These are phyloP conservation scores for Myathropa florea DNA, from an alignment of 2,888 invertebrate species.

Conservation along the genomic window DNA sequence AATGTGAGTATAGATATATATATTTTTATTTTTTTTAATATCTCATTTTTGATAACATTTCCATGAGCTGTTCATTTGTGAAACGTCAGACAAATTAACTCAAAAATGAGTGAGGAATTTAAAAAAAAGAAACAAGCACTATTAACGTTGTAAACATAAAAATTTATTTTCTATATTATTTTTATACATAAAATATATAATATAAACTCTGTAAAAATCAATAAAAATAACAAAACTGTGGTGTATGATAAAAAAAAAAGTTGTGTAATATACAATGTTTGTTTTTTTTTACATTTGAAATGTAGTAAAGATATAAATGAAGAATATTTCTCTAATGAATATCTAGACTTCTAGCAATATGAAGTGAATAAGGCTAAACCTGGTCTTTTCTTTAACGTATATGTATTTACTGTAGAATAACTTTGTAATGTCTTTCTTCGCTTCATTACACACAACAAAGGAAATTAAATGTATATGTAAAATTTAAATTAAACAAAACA, in stretches of 20 bases:
- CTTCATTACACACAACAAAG: conserved; percentile 60
- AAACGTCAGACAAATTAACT: conserved; percentile 39
- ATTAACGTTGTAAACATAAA: conserved; percentile 65
- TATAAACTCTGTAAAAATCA: conserved; percentile 55
- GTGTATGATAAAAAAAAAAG: conserved; percentile 55
- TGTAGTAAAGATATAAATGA: conserved; percentile 48
- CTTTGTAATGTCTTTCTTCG: conserved; percentile 63
- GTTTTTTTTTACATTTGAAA: conserved; percentile 40
- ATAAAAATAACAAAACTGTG: conserved; percentile 68
- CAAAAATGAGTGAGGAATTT: conserved; percentile 31
- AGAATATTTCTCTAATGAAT: conserved; percentile 50
- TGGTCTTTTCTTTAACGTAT: conserved; percentile 45
- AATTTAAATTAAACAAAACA: conserved; percentile 43
- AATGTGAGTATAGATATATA: conserved; percentile 16
- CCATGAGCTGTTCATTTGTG: conserved; percentile 29
- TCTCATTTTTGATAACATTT: not conserved
- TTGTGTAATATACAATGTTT: conserved; percentile 65
- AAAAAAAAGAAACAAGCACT: conserved; percentile 57
- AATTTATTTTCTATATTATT: conserved; percentile 66
- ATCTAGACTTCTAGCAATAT: conserved; percentile 52
- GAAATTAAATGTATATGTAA: conserved; percentile 14
- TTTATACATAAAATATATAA: conserved; percentile 62
- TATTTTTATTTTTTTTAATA: not conserved
- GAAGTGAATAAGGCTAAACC: conserved; percentile 61
- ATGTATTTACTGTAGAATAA: conserved; percentile 47